These are phyloP conservation scores for Aplidium turbinatum DNA, from an alignment of 23 tunicate species.

Conservation along the genomic window DNA sequence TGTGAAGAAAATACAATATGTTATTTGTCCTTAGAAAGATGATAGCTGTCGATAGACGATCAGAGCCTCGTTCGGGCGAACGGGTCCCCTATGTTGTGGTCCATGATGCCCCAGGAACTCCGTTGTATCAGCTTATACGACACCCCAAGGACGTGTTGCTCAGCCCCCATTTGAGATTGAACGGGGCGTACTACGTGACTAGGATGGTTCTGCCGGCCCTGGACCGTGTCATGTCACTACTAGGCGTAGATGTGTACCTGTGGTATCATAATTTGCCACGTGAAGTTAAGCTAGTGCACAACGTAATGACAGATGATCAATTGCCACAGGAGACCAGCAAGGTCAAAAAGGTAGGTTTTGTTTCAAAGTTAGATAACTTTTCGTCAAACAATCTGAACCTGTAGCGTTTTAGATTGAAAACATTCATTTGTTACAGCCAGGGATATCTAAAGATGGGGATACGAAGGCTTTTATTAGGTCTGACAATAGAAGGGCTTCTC, in stretches of 20 bases:
- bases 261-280: slow-evolving; percentile 78
- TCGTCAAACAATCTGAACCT: too few species aligned
- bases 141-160: slow-evolving; percentile 63
- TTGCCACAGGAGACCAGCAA: not conserved
- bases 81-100: slow-evolving; percentile 90
- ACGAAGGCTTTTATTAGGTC: too few species aligned
- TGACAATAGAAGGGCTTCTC: too few species aligned
- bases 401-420: too few species aligned
- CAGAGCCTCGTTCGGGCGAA: slow-evolving; percentile 78
- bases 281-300: too few species aligned
- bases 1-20: too few species aligned
- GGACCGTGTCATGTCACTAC: slow-evolving; percentile 67
- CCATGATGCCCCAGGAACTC: slow-evolving; percentile 85
- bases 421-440: too few species aligned
- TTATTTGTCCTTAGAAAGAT: slow-evolving; percentile 43
- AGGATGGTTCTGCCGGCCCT: slow-evolving; percentile 87
- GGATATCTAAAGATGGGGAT: too few species aligned
- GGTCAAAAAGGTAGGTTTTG: slow-evolving; percentile 7
- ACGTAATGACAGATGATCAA: too few species aligned
- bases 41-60: slow-evolving; percentile 62
- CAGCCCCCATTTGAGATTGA: slow-evolving; percentile 49
- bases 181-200: slow-evolving; percentile 89
- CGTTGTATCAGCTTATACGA: slow-evolving; percentile 66
- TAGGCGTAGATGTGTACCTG: slow-evolving; percentile 75
- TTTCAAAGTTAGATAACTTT: too few species aligned